phyloP scores from a whole-genome alignment of 2,113 vertebrate species.

The Chelonoidis abingdonii region DNA sequence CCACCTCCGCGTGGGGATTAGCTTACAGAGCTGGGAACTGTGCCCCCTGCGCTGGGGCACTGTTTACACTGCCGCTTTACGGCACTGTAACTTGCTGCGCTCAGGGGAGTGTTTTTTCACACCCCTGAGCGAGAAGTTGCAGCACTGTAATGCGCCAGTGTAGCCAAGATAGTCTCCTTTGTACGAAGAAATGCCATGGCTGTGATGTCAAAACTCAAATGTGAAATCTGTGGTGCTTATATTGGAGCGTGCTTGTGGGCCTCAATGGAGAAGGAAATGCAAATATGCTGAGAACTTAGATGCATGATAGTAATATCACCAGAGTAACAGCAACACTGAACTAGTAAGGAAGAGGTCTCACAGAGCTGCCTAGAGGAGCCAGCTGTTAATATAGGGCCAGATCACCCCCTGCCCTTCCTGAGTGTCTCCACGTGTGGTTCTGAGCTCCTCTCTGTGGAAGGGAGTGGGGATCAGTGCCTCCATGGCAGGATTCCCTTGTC shows the following conservation, averaged over 20 bases:
- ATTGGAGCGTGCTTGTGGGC: background rate
- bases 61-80: no score
- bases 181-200: fast-evolving
- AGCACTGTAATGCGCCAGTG: no score
- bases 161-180: background rate
- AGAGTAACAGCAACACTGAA: background rate
- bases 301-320: background rate
- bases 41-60: no score
- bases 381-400: background rate
- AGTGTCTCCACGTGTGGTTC: background rate
- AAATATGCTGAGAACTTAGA: background rate
- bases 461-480: no score
- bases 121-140: no score
- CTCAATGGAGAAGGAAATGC: background rate
- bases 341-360: background rate
- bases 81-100: no score
- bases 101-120: no score
- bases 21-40: no score
- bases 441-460: background rate
- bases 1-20: no score
- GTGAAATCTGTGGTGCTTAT: background rate
- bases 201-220: background rate
- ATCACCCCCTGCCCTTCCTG: background rate
- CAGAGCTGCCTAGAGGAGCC: background rate
- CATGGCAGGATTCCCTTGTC: background rate